These are phyloP conservation scores for Ceyx cyanopectus DNA, from an alignment of 2,113 vertebrate genomes.

Conservation along the genomic window DNA sequence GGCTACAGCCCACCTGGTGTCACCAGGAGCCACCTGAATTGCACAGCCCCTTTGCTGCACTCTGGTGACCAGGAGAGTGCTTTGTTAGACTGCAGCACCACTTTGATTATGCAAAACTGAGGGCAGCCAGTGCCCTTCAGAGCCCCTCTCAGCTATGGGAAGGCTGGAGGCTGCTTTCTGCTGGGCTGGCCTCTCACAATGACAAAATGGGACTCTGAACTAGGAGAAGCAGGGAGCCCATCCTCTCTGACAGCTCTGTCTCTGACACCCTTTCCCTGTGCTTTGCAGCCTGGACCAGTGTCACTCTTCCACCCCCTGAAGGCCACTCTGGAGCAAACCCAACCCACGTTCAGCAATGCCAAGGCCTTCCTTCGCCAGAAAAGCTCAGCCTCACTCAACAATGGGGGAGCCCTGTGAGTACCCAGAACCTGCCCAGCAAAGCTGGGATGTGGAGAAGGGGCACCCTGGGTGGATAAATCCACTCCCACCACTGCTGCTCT, in stretches of 20 bases:
- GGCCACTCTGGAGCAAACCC: slow-evolving; percentile 83
- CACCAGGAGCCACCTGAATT: neutral
- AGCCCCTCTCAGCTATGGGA: neutral
- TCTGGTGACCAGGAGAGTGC: accelerated
- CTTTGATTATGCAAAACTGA: neutral
- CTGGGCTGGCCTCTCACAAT: neutral
- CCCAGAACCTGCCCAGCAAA: neutral
- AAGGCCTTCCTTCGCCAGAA: slow-evolving; percentile 84
- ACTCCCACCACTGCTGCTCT: accelerated
- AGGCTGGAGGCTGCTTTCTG: neutral
- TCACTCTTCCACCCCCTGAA: slow-evolving; percentile 83
- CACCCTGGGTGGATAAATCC: accelerated
- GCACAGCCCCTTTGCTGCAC: neutral
- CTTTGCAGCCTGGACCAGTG: slow-evolving; percentile 75
- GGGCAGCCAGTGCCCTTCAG: neutral
- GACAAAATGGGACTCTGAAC: neutral
- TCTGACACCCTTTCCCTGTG: neutral
- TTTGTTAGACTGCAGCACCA: neutral
- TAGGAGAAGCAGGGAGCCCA: neutral
- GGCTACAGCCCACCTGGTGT: neutral
- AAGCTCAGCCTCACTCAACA: slow-evolving; percentile 88
- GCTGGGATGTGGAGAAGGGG: accelerated
- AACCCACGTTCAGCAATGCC: slow-evolving; percentile 77
- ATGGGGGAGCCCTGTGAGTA: slow-evolving; percentile 89
- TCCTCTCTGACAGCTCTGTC: neutral